Evolutionary conservation across 2,888 invertebrate genomes (phyloP).

Genomic region (Isoperla grammatica): DNA sequence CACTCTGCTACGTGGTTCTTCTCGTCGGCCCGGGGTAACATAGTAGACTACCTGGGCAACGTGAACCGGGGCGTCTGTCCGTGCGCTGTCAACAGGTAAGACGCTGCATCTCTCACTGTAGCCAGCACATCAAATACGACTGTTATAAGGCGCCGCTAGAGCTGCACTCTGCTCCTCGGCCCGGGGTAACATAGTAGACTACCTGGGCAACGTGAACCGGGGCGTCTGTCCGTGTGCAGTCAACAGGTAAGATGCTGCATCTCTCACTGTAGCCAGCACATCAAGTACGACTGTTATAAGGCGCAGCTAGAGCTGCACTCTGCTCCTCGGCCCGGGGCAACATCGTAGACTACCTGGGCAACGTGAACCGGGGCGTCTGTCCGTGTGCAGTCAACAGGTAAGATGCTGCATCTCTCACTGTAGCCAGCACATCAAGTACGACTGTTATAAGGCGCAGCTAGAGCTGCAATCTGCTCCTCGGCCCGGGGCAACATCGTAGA

Average conservation of each 20-base stretch:
- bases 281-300: conserved; percentile 85
- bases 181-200: conserved; percentile 69
- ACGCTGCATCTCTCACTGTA: conserved; percentile 78
- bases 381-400: conserved; percentile 48
- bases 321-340: conserved; percentile 69
- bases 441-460: conserved; percentile 82
- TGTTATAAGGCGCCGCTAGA: conserved; percentile 85
- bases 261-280: conserved; percentile 80
- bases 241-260: conserved; percentile 71
- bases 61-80: conserved; percentile 62
- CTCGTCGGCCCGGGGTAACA: conserved; percentile 67
- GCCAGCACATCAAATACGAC: conserved; percentile 84
- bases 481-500: conserved; percentile 70
- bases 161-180: conserved; percentile 78
- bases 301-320: conserved; percentile 82
- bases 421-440: conserved; percentile 83
- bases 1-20: conserved; percentile 87
- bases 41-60: conserved; percentile 78
- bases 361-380: conserved; percentile 62
- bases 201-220: conserved; percentile 75
- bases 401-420: conserved; percentile 89
- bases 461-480: conserved; percentile 81
- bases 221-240: conserved; percentile 53
- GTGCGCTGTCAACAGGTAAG: conserved; percentile 46
- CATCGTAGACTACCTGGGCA: conserved; percentile 78